phyloP scores from a whole-genome alignment of 92 coral and sea anemone species.

The Hydrozoanthus gracilis region DNA sequence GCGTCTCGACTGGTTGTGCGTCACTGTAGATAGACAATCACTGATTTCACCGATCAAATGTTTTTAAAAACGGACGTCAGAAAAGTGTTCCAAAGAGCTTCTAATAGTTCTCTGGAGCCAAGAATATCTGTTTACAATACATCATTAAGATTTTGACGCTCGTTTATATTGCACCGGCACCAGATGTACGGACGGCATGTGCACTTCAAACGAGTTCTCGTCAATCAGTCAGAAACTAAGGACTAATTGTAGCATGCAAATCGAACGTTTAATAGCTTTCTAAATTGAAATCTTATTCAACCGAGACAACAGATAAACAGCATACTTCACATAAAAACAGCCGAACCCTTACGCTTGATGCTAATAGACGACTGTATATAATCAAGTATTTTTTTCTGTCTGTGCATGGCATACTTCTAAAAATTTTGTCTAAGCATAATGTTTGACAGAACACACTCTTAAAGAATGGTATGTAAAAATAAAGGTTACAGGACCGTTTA shows the following conservation, averaged over 20 bases:
- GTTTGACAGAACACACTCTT: background rate
- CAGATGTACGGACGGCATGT: background rate
- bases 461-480: constrained; percentile 11
- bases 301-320: constrained; percentile 25
- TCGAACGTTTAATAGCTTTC: constrained; percentile 6
- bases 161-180: constrained; percentile 32
- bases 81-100: background rate
- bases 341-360: background rate
- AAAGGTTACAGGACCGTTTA: background rate
- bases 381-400: background rate
- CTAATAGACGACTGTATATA: background rate
- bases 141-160: constrained; percentile 7
- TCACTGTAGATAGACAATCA: too few relatives aligned
- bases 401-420: too few relatives aligned
- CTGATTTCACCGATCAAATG: too few relatives aligned
- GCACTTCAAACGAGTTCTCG: constrained; percentile 1
- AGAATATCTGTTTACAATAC: constrained; percentile 12
- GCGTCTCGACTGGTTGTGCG: too few relatives aligned
- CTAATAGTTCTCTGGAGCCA: background rate
- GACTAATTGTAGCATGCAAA: background rate
- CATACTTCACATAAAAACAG: background rate
- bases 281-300: constrained; percentile 14
- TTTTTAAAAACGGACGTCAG: background rate
- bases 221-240: constrained; percentile 21
- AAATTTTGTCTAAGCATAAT: too few relatives aligned